Conservation (phyloP, 1,140 invertebrate species). For the Polyergus mexicanus region DNA sequence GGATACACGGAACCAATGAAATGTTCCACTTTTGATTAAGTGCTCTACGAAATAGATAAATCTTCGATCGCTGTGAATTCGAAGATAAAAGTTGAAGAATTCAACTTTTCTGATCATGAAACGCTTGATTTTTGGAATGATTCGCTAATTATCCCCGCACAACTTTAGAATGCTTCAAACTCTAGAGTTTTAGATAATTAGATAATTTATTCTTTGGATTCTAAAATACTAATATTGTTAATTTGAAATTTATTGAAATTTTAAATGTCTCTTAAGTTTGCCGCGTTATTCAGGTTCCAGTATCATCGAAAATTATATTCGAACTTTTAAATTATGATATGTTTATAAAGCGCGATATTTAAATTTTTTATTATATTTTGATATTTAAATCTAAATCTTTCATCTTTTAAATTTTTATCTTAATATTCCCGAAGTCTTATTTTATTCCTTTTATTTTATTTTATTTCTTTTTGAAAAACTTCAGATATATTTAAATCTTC, state of each 20-base stretch:
- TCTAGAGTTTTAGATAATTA: neutral
- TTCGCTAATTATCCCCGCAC: neutral
- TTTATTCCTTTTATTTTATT: no score
- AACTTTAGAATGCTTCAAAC: neutral
- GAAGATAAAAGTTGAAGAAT: neutral
- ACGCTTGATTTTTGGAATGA: neutral
- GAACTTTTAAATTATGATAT: neutral
- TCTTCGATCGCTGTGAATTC: neutral
- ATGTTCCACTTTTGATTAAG: constrained; percentile 31
- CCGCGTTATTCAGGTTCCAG: no score
- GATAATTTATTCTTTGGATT: neutral
- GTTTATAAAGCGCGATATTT: neutral
- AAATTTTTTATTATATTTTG: no score
- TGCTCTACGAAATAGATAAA: neutral
- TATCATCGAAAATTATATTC: neutral
- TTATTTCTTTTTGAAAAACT: neutral
- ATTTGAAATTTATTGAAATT: neutral
- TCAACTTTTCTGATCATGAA: neutral
- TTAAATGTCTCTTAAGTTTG: neutral
- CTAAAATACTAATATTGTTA: neutral
- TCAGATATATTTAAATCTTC: constrained; percentile 8
- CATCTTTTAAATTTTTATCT: no score
- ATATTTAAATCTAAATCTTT: neutral
- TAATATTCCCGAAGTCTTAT: neutral
- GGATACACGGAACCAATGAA: neutral